phyloP scores from a whole-genome alignment of 2,797 vertebrate species.

The Fratercula arctica region DNA sequence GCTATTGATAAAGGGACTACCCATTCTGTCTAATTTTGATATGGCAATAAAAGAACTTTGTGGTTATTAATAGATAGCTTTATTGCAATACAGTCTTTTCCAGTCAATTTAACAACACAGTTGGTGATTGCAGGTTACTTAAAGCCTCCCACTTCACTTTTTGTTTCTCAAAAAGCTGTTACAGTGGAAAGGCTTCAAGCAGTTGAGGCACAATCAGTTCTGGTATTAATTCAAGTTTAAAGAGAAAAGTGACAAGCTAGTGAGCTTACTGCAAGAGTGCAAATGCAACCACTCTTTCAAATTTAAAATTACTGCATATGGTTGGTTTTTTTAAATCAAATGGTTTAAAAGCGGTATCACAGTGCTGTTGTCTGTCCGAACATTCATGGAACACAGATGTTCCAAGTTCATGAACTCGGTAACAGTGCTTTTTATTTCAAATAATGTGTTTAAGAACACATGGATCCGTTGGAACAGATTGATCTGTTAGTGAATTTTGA shows the following conservation, averaged over 20 bases:
- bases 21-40: background rate
- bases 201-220: constrained; percentile 21
- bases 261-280: background rate
- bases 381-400: background rate
- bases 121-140: background rate
- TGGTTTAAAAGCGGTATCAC: background rate
- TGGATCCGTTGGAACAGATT: background rate
- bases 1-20: background rate
- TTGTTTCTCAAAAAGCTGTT: background rate
- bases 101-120: constrained; percentile 12
- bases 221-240: constrained; percentile 7
- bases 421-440: background rate
- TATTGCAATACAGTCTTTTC: constrained; percentile 45
- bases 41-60: background rate
- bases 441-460: background rate
- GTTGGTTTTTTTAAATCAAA: background rate
- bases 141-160: constrained; percentile 16
- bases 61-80: constrained; percentile 1
- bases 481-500: background rate
- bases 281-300: background rate
- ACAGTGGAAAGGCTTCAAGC: background rate
- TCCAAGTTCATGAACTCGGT: background rate
- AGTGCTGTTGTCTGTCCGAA: background rate
- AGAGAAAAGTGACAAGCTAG: background rate
- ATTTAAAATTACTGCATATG: background rate